phyloP scores from a whole-genome alignment of 2,113 vertebrate genomes.

The Neopipo cinnamomea region DNA sequence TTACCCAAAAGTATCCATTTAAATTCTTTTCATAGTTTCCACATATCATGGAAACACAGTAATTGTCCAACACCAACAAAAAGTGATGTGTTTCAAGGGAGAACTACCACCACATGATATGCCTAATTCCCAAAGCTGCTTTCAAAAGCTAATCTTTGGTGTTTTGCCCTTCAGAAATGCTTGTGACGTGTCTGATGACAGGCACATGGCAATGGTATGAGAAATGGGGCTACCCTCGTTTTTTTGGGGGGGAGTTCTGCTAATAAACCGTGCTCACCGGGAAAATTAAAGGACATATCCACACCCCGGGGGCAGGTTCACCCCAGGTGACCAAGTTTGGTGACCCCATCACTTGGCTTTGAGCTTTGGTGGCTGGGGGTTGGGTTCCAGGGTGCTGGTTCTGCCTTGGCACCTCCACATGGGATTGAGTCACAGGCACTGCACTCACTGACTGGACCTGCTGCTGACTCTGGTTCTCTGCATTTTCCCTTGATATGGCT shows the following conservation, averaged over 20 bases:
- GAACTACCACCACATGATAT: neutral
- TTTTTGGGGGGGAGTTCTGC: neutral
- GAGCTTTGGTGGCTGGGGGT: neutral
- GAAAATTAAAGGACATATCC: neutral
- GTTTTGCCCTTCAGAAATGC: neutral
- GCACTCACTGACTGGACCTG: neutral
- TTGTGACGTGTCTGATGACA: neutral
- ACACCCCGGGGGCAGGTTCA: neutral
- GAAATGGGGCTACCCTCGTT: neutral
- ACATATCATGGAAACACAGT: neutral
- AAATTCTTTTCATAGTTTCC: neutral
- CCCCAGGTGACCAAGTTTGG: neutral
- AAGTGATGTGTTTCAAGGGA: neutral
- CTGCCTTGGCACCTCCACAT: neutral
- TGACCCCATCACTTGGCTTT: neutral
- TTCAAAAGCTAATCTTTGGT: neutral
- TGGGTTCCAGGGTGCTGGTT: neutral
- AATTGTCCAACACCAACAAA: neutral
- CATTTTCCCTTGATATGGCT: rapidly evolving
- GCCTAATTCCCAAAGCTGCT: neutral
- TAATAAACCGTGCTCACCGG: neutral
- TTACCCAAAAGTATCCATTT: neutral
- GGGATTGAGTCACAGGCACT: neutral
- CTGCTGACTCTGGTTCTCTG: neutral
- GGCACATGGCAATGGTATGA: neutral